Evolutionary conservation across 2,888 invertebrate genomes (phyloP).

Genomic region (Apodemia zela): DNA sequence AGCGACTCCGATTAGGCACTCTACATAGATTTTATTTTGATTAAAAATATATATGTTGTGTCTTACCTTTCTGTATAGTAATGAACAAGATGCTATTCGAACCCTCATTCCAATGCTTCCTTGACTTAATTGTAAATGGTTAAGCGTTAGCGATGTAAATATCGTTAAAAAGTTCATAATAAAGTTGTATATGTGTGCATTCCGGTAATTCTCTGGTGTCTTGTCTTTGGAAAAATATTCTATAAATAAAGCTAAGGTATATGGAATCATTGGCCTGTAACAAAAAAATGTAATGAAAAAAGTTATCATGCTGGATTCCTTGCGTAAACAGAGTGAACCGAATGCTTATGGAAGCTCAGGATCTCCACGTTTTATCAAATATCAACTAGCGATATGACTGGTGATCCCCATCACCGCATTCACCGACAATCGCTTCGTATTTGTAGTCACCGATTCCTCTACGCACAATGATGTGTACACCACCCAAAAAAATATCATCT

Average conservation of each 20-base stretch:
- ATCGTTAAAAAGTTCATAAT: constrained; percentile 81
- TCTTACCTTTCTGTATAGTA: constrained; percentile 90
- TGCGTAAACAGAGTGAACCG: too few relatives aligned
- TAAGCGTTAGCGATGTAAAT: constrained; percentile 81
- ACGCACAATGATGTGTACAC: too few relatives aligned
- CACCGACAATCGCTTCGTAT: too few relatives aligned
- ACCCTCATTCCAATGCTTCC: constrained; percentile 88
- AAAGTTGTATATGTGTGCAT: constrained; percentile 85
- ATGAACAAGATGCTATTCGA: constrained; percentile 87
- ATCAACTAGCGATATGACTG: too few relatives aligned
- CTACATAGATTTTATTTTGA: too few relatives aligned
- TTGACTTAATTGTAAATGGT: constrained; percentile 80
- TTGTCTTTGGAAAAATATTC: constrained; percentile 81
- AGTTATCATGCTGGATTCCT: neutral
- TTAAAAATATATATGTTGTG: neutral
- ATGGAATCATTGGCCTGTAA: constrained; percentile 83
- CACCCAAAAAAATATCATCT: too few relatives aligned
- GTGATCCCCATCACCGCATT: too few relatives aligned
- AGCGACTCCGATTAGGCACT: too few relatives aligned
- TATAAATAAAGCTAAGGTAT: constrained; percentile 81
- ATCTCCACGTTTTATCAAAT: neutral
- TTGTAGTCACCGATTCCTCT: too few relatives aligned
- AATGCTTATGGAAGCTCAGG: neutral
- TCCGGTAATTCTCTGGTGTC: constrained; percentile 60
- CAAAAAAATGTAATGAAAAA: constrained; percentile 26